Evolutionary conservation across 23 tunicate species (phyloP), one percentile per base, ranked within the genome.

Genomic region (Halocynthia aurantium): DNA sequence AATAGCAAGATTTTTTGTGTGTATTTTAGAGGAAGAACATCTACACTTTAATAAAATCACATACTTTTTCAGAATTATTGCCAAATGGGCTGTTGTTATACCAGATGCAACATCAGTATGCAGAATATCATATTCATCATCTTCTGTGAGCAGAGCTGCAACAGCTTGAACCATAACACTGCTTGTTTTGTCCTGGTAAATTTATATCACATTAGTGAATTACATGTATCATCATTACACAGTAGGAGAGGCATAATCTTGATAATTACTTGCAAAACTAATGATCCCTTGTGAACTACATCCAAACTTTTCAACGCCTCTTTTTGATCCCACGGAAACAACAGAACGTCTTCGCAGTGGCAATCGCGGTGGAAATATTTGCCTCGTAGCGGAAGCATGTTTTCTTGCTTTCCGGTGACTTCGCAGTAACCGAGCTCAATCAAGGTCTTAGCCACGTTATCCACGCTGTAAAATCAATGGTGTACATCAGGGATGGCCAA

Each of bases 51-150:
- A 31, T 31, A 31, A 31, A 31, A 31, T 0, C n/a, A 77, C 84
- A 0, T 73, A 92, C 98, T 77, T 80, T 82, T 78, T 76, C 12
- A 92, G 80, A 8, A 66, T 12, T 7, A 86, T 66, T 9, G 98
- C 98, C 7, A 92, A 80, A 78, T 92, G 98, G 44, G 98, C 98
- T 6, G 98, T 92, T 19, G 98, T 92, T 11, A 81, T 76, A 7
- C 98, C 98, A 5, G 98, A 86, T 8, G 87, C 75, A 15, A 92
- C 98, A 62, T 92, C 93, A 18, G 92, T 72, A 70, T 92, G 98
- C 8, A 92, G 77, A 31, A 92, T 61, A 58, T 92, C 98, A 79
- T 83, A 78, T 53, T 92, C 98, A 54, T 86, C 88, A 77, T 92
- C 92, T 31, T 70, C 85, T 12, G 86, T 86, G 13, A 86, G 75